These are phyloP conservation scores for Dinoponera quadriceps DNA, from an alignment of 1,140 invertebrate genomes.

Conservation along the genomic window DNA sequence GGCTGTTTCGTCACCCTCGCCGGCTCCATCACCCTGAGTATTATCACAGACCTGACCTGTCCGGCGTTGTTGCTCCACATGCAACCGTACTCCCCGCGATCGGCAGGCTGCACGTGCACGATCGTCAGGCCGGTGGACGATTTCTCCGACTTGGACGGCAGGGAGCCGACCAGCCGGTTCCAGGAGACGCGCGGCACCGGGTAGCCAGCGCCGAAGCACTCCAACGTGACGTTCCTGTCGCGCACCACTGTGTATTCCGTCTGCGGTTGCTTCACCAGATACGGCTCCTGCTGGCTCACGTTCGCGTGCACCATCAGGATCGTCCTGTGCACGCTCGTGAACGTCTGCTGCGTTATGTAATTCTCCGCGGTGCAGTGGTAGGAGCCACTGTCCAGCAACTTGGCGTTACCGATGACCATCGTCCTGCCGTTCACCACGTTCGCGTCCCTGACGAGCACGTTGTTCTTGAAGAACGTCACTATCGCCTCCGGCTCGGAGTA, in stretches of 20 bases:
- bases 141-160: constrained; percentile 78
- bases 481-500: constrained; percentile 89
- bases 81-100: constrained; percentile 84
- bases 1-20: constrained; percentile 88
- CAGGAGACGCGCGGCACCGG: constrained; percentile 88
- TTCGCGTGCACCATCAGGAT: constrained; percentile 74
- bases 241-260: constrained; percentile 81
- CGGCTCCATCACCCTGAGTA: constrained; percentile 86
- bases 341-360: constrained; percentile 80
- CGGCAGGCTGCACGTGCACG: constrained; percentile 78
- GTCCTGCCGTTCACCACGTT: constrained; percentile 77
- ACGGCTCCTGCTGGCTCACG: constrained; percentile 64
- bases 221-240: constrained; percentile 84
- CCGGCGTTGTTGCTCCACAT: constrained; percentile 79
- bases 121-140: constrained; percentile 79
- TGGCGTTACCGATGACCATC: constrained; percentile 80
- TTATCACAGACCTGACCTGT: constrained; percentile 81
- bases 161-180: constrained; percentile 84
- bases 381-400: constrained; percentile 75
- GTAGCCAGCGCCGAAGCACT: constrained; percentile 88
- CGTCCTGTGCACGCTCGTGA: constrained; percentile 77
- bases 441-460: constrained; percentile 70
- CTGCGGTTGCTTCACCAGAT: constrained; percentile 82
- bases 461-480: constrained; percentile 87
- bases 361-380: constrained; percentile 82